phyloP scores from a whole-genome alignment of 1,140 invertebrate genomes.

The Drosophila quadrilineata region DNA sequence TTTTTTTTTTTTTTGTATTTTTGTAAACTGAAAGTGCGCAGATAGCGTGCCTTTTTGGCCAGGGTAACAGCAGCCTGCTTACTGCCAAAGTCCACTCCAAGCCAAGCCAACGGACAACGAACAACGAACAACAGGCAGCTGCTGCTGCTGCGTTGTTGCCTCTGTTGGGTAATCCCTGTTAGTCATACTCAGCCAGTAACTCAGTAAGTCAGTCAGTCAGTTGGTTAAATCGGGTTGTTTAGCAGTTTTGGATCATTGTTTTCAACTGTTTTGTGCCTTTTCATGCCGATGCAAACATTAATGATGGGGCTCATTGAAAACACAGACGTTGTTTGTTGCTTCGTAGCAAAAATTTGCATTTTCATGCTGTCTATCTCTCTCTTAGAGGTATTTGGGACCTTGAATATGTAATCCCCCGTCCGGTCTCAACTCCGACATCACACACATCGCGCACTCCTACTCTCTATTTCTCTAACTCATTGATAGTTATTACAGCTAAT shows the following conservation, averaged over 20 bases:
- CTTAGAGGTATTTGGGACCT: too few relatives aligned
- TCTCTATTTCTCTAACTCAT: neutral
- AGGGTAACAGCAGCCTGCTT: slow-evolving; percentile 14
- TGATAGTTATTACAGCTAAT: slow-evolving; percentile 55
- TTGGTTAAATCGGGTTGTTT: slow-evolving; percentile 54
- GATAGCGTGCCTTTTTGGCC: slow-evolving; percentile 55
- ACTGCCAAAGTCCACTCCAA: slow-evolving; percentile 11
- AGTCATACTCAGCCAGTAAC: slow-evolving; percentile 33
- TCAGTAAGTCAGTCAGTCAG: slow-evolving; percentile 33
- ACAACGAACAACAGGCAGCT: too few relatives aligned
- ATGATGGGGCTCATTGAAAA: slow-evolving; percentile 67
- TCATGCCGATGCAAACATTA: slow-evolving; percentile 46
- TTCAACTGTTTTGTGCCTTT: slow-evolving; percentile 46
- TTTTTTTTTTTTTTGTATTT: slow-evolving; percentile 25
- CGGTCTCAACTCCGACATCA: slow-evolving; percentile 18
- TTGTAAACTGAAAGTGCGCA: slow-evolving; percentile 64
- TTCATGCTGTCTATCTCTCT: slow-evolving; percentile 62
- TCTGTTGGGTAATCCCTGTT: slow-evolving; percentile 43
- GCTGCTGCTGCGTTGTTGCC: slow-evolving; percentile 12
- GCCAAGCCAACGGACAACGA: slow-evolving; percentile 19
- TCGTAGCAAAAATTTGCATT: slow-evolving; percentile 66
- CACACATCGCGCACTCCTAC: too few relatives aligned
- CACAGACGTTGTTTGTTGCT: slow-evolving; percentile 39
- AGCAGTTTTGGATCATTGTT: too few relatives aligned
- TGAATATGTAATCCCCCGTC: slow-evolving; percentile 58